Evolutionary conservation across 2,888 invertebrate species (phyloP), one percentile per base, ranked within the genome.

Genomic region (Andrena bicolor): DNA sequence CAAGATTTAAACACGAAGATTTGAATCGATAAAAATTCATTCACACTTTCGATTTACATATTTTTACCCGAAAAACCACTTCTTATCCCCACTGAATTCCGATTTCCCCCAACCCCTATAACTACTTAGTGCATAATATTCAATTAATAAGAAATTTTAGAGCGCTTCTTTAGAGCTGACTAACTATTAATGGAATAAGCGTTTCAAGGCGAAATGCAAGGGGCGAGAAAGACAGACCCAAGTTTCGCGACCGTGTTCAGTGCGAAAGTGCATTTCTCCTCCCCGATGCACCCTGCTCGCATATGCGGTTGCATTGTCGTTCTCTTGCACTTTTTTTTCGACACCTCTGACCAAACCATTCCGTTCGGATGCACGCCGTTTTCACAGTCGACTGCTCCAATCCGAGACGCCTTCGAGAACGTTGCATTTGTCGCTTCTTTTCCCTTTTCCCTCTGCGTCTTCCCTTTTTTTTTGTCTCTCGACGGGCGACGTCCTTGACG

Each of bases 361-460:
- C 75, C 75, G 53, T 49, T 60, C 76, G 79, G 64, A 76, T 79
- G 58, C 79, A 64, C 70, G 76, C 63, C 65, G 58, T 76, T 76
- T 79, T 79, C 69, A 76, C 79, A 76, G 79, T 64, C 76, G 76
- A 60, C 64, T 70, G 69, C 49, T 41, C 23, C 64, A 64, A 76
- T 70, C 58, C 69, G 65, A 41, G 65, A 74, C 58, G 64, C 41
- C n/a, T 23, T 53, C 75, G 68, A 64, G 53, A 23, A 78, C 69
- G 51, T 48, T 10, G 32, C 75, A 26, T 69, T 75, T 63, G 48
- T 75, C 16, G 32, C 30, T 58, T 30, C 4, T 51, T 51, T 48
- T 26, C 49, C 41, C 16, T 3, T 10, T 58, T 56, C 28, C 30
- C 6, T 20, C 20, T 0, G 0, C 41, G 41, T 41, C 41, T 41